Conservation (phyloP, 2,888 invertebrate species). For the Temnothorax unifasciatus region DNA sequence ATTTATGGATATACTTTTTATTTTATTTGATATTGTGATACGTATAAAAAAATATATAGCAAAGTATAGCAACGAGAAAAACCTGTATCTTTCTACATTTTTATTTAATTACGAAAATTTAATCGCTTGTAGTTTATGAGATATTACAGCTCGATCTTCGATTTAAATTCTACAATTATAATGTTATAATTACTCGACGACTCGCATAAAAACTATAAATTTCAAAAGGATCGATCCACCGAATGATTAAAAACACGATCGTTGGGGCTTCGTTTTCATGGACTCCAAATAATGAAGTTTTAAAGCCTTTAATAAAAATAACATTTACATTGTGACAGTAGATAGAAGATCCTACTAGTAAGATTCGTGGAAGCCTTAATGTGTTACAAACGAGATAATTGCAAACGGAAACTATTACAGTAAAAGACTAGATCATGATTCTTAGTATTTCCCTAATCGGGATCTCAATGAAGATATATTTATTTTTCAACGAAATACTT, state of each 20-base stretch:
- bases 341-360: neutral
- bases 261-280: neutral
- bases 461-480: neutral
- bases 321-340: neutral
- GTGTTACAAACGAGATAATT: conserved; percentile 5
- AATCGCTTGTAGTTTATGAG: neutral
- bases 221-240: neutral
- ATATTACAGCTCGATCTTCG: neutral
- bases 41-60: neutral
- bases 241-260: neutral
- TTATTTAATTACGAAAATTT: neutral
- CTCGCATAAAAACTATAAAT: neutral
- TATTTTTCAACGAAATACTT: neutral
- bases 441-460: conserved; percentile 1
- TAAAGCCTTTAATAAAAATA: conserved; percentile 6
- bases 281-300: conserved; percentile 6
- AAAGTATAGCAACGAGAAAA: neutral
- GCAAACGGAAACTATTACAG: conserved; percentile 3
- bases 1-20: neutral
- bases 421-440: neutral
- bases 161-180: neutral
- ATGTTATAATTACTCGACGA: neutral
- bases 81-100: neutral
- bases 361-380: neutral
- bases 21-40: conserved; percentile 7